These are phyloP conservation scores for Lepidurus apus DNA, from an alignment of 1,140 invertebrate species.

Conservation along the genomic window DNA sequence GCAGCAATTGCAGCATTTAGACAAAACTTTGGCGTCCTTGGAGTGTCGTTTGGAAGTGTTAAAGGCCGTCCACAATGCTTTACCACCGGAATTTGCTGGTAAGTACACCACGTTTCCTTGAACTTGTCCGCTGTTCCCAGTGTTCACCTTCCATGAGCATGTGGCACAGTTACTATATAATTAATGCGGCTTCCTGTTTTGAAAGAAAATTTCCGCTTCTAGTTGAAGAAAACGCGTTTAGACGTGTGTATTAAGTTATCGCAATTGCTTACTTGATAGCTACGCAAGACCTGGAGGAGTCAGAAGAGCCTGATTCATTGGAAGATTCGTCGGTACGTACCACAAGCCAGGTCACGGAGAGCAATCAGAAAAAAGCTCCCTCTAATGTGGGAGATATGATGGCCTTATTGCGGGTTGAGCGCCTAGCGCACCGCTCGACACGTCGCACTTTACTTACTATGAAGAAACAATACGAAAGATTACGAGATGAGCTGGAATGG, in stretches of 20 bases:
- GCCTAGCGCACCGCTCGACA: constrained; percentile 31
- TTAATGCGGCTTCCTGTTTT: constrained; percentile 7
- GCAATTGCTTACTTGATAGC: not conserved
- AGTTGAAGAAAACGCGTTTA: not conserved
- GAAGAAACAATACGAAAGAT: constrained; percentile 32
- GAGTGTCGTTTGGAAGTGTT: constrained; percentile 44
- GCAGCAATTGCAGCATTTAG: constrained; percentile 42
- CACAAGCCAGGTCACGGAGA: constrained; percentile 8
- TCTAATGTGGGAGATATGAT: constrained; percentile 24
- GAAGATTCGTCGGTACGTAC: not conserved
- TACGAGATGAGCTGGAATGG: constrained; percentile 34
- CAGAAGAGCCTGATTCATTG: constrained; percentile 33
- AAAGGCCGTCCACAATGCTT: constrained; percentile 40
- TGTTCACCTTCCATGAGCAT: constrained; percentile 9
- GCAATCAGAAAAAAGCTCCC: not conserved
- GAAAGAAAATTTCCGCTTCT: not conserved
- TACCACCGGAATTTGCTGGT: constrained; percentile 42
- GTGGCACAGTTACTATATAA: not conserved
- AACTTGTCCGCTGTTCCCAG: not conserved
- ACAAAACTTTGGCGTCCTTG: constrained; percentile 44
- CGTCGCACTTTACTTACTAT: constrained; percentile 26
- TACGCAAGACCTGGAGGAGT: constrained; percentile 26
- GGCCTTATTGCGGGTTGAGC: constrained; percentile 29
- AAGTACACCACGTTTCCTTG: constrained; percentile 35
- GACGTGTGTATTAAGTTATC: not conserved